These are phyloP conservation scores for Eurytoma adleriae DNA, from an alignment of 2,888 invertebrate species.

Conservation along the genomic window DNA sequence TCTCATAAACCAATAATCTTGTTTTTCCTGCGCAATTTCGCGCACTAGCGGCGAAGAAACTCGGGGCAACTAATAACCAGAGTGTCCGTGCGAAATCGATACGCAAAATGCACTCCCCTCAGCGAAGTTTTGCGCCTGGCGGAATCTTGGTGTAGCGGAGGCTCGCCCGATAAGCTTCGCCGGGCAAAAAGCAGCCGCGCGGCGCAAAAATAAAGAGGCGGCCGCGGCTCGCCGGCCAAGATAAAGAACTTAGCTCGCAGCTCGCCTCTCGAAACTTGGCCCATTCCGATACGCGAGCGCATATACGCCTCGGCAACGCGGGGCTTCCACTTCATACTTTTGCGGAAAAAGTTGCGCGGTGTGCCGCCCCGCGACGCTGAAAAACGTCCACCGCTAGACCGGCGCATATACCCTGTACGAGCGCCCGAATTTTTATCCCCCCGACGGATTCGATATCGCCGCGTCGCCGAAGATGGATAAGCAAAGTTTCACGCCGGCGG, in stretches of 20 bases:
- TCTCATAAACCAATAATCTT: neutral
- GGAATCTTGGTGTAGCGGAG: neutral
- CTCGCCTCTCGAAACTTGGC: slow-evolving; percentile 39
- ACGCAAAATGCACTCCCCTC: slow-evolving; percentile 1
- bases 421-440: slow-evolving; percentile 34
- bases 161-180: neutral
- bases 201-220: neutral
- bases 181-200: neutral
- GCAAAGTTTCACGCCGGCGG: slow-evolving; percentile 68
- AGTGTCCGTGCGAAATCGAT: slow-evolving; percentile 11
- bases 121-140: no score
- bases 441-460: neutral
- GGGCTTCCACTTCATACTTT: slow-evolving; percentile 34
- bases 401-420: neutral
- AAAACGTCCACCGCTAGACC: no score
- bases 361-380: slow-evolving; percentile 5
- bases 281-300: slow-evolving; percentile 11
- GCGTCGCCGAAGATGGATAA: slow-evolving; percentile 68
- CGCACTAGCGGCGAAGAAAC: neutral
- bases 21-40: neutral
- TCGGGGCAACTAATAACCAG: neutral
- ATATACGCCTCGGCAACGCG: neutral
- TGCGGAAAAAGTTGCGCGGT: slow-evolving; percentile 40
- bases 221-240: neutral
- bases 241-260: slow-evolving; percentile 19